Conservation (phyloP, 2,888 invertebrate genomes). For the Rhamphomyia laevipes region DNA sequence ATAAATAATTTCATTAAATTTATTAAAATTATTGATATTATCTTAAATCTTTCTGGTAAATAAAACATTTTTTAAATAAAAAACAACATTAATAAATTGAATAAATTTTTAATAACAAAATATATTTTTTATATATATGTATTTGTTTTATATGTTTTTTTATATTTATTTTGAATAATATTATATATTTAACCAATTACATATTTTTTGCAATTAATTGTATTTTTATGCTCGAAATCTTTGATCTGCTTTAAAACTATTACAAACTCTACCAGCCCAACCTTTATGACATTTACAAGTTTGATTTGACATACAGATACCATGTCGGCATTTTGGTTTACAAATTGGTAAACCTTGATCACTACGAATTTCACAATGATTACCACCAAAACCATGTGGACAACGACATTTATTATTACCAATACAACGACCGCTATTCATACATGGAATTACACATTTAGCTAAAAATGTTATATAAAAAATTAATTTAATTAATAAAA, state of each 20-base stretch:
- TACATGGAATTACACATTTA: constrained; percentile 80
- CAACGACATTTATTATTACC: constrained; percentile 86
- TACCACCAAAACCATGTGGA: constrained; percentile 68
- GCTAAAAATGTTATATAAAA: constrained; percentile 40
- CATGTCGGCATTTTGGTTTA: constrained; percentile 64
- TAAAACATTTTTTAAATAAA: too few relatives aligned
- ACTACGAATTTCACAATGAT: constrained; percentile 84
- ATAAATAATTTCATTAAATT: too few relatives aligned
- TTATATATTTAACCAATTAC: background rate
- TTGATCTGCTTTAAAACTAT: constrained; percentile 36
- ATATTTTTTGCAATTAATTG: constrained; percentile 21
- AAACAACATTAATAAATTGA: too few relatives aligned
- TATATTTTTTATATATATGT: too few relatives aligned
- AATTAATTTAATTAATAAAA: background rate
- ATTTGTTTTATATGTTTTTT: too few relatives aligned
- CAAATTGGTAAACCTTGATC: constrained; percentile 56
- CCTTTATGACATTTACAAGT: constrained; percentile 70
- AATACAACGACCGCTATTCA: constrained; percentile 79
- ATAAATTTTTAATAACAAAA: too few relatives aligned
- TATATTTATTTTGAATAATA: too few relatives aligned
- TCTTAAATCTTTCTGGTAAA: too few relatives aligned
- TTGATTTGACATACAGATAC: constrained; percentile 56
- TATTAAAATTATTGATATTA: too few relatives aligned
- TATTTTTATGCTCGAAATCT: constrained; percentile 34
- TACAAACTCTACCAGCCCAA: constrained; percentile 71